Evolutionary conservation across 2,888 invertebrate species (phyloP), one percentile per base, ranked within the genome.

Genomic region (Congeria kusceri): DNA sequence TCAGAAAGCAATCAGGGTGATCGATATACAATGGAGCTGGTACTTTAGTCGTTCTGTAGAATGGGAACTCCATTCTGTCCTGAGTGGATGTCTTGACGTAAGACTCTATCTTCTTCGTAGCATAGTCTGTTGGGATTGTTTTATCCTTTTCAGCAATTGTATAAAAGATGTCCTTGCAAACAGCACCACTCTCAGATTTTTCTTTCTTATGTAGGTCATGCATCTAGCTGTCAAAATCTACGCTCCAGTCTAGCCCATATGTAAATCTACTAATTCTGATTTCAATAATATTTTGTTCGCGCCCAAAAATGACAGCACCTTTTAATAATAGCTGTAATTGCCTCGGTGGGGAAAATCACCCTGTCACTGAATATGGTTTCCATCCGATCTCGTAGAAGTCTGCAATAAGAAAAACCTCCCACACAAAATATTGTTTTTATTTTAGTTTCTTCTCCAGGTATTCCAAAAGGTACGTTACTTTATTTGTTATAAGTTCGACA

Each of bases 161-260:
- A 18, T 32, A 46, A 29, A 79, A 79, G 25, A 74, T 59, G 29
- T 75, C 79, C 20, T 56, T 66, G 28, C 79, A 79, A 20, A 74
- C 58, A n/a, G 53, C 7, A 1, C 79, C 79, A 32, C 58, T 70
- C 23, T 75, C 79, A 20, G 71, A 64, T 25, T 67, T 56, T 71
- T 75, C 71, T 15, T 46, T 32, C 47, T 75, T 75, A 0, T 49
- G 46, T 15, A 4, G 11, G 9, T 66, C 62, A 32, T 80, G 79
- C 15, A 27, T 58, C 25, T 7, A 25, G n/a, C 3, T 27, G 46
- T 75, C 68, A 59, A 80, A 80, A 39, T 71, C 67, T 47, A 67
- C 79, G 18, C 75, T 80, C 79, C 75, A 80, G 46, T 75, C 79
- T 4, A 80, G n/a, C 1, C 79, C 79, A 47, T 64, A 71, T 7